Conservation (phyloP, 2,888 invertebrate species). For the Julus scanicus region DNA sequence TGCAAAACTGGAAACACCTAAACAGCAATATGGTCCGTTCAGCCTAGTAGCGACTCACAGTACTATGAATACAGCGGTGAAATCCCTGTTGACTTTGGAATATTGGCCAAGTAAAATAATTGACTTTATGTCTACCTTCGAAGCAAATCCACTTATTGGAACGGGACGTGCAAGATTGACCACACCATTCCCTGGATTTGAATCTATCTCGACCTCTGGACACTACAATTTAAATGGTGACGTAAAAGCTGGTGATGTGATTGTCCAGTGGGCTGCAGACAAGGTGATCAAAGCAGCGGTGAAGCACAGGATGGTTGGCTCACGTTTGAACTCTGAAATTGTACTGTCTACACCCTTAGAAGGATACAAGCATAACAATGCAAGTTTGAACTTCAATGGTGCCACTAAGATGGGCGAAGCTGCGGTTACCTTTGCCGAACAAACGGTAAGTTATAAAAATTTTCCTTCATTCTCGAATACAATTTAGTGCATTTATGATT, state of each 20-base stretch:
- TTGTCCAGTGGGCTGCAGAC: constrained; percentile 29
- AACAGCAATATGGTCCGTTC: constrained; percentile 40
- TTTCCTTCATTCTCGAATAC: background rate
- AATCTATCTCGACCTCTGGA: constrained; percentile 5
- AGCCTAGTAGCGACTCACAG: background rate
- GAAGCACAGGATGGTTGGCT: background rate
- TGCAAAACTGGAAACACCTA: constrained; percentile 31
- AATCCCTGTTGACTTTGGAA: background rate
- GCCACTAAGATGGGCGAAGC: background rate
- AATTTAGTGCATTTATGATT: too few species aligned
- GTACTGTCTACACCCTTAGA: constrained; percentile 57
- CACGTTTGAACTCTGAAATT: background rate
- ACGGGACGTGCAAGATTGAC: background rate
- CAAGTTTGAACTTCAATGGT: constrained; percentile 55
- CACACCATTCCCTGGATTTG: background rate
- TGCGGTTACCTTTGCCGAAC: background rate
- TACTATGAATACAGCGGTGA: background rate
- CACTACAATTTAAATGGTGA: constrained; percentile 24
- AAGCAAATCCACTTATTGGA: background rate
- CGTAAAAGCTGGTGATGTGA: constrained; percentile 1
- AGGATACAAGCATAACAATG: constrained; percentile 57
- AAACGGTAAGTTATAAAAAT: background rate
- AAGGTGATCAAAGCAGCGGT: background rate
- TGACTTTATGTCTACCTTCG: background rate
- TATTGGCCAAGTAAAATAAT: constrained; percentile 48